phyloP scores from a whole-genome alignment of 2,113 vertebrate species.

The Otolemur garnettii region DNA sequence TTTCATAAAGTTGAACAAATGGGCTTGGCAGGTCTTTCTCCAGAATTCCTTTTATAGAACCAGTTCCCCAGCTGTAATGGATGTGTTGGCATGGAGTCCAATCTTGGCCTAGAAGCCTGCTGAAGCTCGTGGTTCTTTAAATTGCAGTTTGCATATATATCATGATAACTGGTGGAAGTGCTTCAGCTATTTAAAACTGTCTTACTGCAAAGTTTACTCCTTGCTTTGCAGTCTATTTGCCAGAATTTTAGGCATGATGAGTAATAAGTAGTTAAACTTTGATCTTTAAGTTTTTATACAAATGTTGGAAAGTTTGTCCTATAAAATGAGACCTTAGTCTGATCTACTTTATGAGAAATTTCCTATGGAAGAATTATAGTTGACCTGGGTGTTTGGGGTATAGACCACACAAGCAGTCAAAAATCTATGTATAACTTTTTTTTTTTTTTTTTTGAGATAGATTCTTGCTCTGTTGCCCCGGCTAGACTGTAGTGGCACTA shows the following conservation, averaged over 20 bases:
- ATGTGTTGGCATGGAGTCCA: not conserved
- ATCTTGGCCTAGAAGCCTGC: not conserved
- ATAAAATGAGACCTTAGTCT: not conserved
- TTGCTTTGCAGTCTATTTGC: slow-evolving; percentile 20
- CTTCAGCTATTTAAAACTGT: not conserved
- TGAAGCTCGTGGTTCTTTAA: not conserved
- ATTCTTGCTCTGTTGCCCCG: not conserved
- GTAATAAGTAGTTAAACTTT: slow-evolving; percentile 41
- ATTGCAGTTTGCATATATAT: not conserved
- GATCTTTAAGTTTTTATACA: slow-evolving; percentile 26
- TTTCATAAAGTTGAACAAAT: slow-evolving; percentile 45
- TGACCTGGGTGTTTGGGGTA: too few species aligned
- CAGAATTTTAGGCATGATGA: not conserved
- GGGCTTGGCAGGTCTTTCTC: not conserved
- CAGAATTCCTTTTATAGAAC: slow-evolving; percentile 29
- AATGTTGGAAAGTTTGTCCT: slow-evolving; percentile 23
- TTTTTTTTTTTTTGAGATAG: too few species aligned
- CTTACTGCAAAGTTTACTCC: not conserved
- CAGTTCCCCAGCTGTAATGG: slow-evolving; percentile 2
- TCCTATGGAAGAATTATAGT: not conserved
- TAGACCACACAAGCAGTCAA: too few species aligned
- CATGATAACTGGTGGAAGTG: not conserved
- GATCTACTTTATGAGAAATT: slow-evolving; percentile 10
- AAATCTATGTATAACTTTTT: too few species aligned
- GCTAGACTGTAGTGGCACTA: not conserved